Evolutionary conservation across 2,888 invertebrate genomes (phyloP).

Genomic region (Acheta domesticus): DNA sequence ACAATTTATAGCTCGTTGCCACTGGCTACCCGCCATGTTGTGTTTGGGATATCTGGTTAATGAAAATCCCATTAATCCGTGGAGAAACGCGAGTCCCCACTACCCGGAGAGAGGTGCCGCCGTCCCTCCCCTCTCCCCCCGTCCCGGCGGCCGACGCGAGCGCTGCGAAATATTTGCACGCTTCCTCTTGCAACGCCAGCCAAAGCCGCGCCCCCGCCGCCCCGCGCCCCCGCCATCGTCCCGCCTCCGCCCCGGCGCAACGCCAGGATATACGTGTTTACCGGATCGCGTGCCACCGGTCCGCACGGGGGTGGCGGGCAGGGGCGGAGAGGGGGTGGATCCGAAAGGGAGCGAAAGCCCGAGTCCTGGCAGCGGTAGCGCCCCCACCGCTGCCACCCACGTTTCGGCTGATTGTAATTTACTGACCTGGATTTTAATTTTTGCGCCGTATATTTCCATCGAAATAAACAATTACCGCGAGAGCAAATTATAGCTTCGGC

Average conservation of each 20-base stretch:
- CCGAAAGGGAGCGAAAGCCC: neutral
- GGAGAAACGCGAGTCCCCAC: neutral
- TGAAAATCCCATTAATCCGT: neutral
- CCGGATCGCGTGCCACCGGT: neutral
- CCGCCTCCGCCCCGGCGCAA: too few relatives aligned
- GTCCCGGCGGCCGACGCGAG: too few relatives aligned
- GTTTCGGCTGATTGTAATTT: constrained; percentile 1
- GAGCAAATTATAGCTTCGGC: neutral
- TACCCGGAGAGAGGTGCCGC: too few relatives aligned
- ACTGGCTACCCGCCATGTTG: neutral
- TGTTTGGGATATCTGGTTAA: neutral
- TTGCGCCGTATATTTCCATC: constrained; percentile 5
- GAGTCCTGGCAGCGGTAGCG: neutral
- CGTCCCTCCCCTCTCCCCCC: too few relatives aligned
- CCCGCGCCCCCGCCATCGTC: too few relatives aligned
- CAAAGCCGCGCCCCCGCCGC: too few relatives aligned
- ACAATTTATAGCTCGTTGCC: neutral
- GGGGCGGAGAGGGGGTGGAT: neutral
- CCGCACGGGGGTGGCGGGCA: neutral
- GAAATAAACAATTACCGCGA: constrained; percentile 9
- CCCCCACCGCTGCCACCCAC: neutral
- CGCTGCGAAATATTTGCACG: too few relatives aligned
- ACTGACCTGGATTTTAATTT: neutral
- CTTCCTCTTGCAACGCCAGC: too few relatives aligned
- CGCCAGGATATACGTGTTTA: neutral